A percentile compares a stretch with the other conserved stretches of the same genome.
These are phyloP conservation scores for Mechanitis messenoides DNA, from an alignment of 2,888 invertebrate genomes.

Conservation along the genomic window DNA sequence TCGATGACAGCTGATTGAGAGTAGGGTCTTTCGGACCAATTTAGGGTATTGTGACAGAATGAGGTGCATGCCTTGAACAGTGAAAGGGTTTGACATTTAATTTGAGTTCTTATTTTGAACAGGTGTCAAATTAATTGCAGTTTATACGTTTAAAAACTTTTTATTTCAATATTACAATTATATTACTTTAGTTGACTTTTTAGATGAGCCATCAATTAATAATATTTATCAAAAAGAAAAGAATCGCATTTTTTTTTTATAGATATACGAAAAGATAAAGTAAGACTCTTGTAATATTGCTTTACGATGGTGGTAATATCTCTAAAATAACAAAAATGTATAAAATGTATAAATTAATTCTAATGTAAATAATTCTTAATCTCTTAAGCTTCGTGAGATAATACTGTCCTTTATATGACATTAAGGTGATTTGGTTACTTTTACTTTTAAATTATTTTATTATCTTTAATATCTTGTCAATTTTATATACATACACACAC, in stretches of 20 bases:
- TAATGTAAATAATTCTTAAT: no score
- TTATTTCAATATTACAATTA: not conserved
- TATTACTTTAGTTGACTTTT: not conserved
- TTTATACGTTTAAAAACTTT: slow-evolving; percentile 6
- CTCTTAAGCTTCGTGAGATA: slow-evolving; percentile 12
- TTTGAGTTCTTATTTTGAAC: slow-evolving; percentile 33
- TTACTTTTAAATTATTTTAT: slow-evolving; percentile 9
- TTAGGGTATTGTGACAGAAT: slow-evolving; percentile 34
- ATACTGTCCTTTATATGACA: slow-evolving; percentile 13
- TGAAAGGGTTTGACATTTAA: slow-evolving; percentile 33
- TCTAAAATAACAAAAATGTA: no score
- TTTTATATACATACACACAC: not conserved
- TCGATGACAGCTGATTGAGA: slow-evolving; percentile 36
- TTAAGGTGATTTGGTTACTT: no score
- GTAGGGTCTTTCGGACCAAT: slow-evolving; percentile 32
- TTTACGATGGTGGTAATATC: no score
- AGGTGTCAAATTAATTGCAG: slow-evolving; percentile 26
- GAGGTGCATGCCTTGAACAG: slow-evolving; percentile 32
- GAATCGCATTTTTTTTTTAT: no score
- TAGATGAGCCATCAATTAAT: no score
- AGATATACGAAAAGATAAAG: no score
- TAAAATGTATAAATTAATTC: no score
- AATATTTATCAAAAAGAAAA: no score
- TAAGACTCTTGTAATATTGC: no score
- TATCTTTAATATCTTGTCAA: slow-evolving; percentile 4